Evolutionary conservation across 1,140 invertebrate genomes (phyloP), one percentile per base, ranked within the genome.

Genomic region (Aporrectodea caliginosa): DNA sequence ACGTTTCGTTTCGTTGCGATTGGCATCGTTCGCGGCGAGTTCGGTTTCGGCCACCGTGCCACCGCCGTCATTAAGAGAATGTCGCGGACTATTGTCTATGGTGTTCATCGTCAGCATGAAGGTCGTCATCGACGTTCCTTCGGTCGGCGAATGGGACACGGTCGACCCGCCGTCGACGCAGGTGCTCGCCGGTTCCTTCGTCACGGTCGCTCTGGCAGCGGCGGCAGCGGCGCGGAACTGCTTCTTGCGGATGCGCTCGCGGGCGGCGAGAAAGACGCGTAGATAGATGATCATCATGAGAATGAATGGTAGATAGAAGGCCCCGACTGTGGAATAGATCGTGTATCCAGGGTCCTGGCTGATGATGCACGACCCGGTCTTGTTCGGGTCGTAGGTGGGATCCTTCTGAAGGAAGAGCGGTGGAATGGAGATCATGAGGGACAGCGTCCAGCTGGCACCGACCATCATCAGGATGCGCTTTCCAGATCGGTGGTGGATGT

Each of bases 381-480:
- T 30, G 31, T 84, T 82, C 0, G 86, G 85, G 2, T 82, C 76
- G 69, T 84, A 81, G 32, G 81, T 78, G 1, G 81, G 35, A 16
- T 78, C 58, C 72, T 86, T 85, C 86, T 86, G 88, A 2, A 85
- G 85, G 70, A 98, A 90, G 32, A 95, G 88, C 0, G 95, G 95
- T 0, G 94, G 94, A 71, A 97, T 92, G 81, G 94, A 95, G 16
- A 97, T 94, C 1, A 95, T 86, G 84, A 94, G 92, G 22, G 95
- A 92, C 0, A 94, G 92, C 12, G 92, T 86, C 96, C 96, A 98
- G 2, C 97, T 94, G 22, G 94, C 88, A 70, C 93, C 91, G 76
- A 99, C 95, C 93, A 99, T 95, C 30, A 92, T 90, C 80, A 94
- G 92, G 84, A 99, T 98, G 82, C 91, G 90, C 78, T 84, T 84